Evolutionary conservation across 2,113 vertebrate species (phyloP).

Genomic region (Xenopus borealis): DNA sequence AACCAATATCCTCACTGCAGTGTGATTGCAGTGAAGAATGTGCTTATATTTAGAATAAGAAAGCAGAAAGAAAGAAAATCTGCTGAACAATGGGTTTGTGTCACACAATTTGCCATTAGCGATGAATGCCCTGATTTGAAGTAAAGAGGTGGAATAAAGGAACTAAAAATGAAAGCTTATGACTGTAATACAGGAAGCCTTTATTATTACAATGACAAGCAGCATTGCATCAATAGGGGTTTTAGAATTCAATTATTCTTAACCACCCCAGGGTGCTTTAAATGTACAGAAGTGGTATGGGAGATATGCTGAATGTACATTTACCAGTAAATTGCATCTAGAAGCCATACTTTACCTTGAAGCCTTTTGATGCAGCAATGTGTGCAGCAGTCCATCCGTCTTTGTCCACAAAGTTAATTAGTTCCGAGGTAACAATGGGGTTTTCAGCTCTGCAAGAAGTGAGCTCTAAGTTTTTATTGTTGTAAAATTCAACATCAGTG

Average conservation of each 20-base stretch:
- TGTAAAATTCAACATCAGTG: constrained; percentile 39
- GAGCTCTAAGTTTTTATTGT: constrained; percentile 54
- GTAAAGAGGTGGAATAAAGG: constrained; percentile 9
- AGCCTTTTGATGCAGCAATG: constrained; percentile 87
- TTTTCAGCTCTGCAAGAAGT: constrained; percentile 44
- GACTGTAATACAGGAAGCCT: constrained; percentile 6
- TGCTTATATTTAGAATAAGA: background rate
- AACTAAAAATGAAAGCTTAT: background rate
- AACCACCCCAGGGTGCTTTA: no score
- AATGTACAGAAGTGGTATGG: no score
- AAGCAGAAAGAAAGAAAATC: background rate
- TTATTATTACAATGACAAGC: constrained; percentile 10
- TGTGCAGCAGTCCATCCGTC: constrained; percentile 94
- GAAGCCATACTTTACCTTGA: constrained; percentile 87
- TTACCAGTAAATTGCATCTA: background rate
- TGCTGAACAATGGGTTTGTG: background rate
- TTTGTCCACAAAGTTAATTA: constrained; percentile 81
- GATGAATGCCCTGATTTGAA: background rate
- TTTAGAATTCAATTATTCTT: no score
- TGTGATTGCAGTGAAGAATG: no score
- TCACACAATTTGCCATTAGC: no score
- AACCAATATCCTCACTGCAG: no score
- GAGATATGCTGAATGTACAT: background rate
- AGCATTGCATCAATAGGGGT: no score
- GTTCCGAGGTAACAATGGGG: constrained; percentile 65